Conservation (phyloP, 2,113 vertebrate species). For the Oryzias woworae region DNA sequence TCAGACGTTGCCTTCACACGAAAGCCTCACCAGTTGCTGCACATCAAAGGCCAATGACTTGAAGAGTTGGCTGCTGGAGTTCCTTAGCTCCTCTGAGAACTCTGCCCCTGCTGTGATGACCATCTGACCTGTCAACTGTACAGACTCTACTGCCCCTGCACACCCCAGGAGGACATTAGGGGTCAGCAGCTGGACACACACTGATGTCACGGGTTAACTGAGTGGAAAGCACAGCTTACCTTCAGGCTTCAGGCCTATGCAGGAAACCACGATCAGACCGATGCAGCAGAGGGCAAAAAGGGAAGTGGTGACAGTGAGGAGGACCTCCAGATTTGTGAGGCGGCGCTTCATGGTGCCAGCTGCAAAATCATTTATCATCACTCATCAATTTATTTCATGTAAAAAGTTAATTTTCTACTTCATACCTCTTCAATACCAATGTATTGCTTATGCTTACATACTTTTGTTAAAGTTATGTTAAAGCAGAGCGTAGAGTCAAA, state of each 20-base stretch:
- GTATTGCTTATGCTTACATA: too few relatives aligned
- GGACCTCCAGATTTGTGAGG: slow-evolving; percentile 56
- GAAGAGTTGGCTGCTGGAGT: slow-evolving; percentile 63
- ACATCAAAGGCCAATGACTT: slow-evolving; percentile 74
- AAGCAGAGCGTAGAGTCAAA: too few relatives aligned
- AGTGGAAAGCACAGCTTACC: slow-evolving; percentile 19
- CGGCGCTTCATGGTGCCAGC: slow-evolving; percentile 21
- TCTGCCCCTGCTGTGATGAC: slow-evolving; percentile 49
- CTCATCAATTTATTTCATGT: too few relatives aligned
- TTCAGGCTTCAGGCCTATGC: slow-evolving; percentile 39
- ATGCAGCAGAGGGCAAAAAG: slow-evolving; percentile 58
- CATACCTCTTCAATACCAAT: too few relatives aligned
- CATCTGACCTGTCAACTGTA: slow-evolving; percentile 49
- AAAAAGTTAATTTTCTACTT: too few relatives aligned
- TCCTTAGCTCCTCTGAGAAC: slow-evolving; percentile 68
- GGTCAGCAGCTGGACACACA: not conserved
- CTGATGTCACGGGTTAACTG: not conserved
- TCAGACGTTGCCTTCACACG: not conserved
- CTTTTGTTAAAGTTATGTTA: too few relatives aligned
- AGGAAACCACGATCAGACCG: slow-evolving; percentile 38
- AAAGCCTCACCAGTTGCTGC: slow-evolving; percentile 55
- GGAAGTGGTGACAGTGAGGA: slow-evolving; percentile 29
- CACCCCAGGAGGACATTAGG: slow-evolving; percentile 3
- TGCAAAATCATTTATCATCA: not conserved
- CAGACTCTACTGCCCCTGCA: not conserved